Evolutionary conservation across 2,113 vertebrate genomes (phyloP), one percentile per base, ranked within the genome.

Genomic region (Onychostruthus taczanowskii): DNA sequence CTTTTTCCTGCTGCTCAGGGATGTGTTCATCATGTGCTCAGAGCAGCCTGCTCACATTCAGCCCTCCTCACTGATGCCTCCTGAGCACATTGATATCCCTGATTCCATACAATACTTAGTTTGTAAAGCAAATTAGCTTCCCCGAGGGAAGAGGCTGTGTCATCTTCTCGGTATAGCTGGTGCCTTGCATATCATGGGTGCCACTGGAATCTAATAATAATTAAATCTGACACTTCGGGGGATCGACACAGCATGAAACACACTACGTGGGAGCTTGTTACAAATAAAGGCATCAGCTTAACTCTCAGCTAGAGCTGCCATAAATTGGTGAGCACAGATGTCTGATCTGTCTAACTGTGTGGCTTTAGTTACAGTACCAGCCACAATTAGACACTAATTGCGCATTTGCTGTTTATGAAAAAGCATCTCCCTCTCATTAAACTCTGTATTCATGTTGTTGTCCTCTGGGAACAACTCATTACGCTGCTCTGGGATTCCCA

Each of bases 361-460:
- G 93, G 67, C 81, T 93, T 91, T 95, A 96, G 94, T 94, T 95
- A 96, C 78, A 88, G 84, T 69, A 90, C 89, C 90, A 93, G 89
- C 67, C 84, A 94, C 93, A 95, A 95, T 96, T 94, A 97, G 77
- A 90, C 84, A 52, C 91, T 95, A 96, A 96, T 95, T 95, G 93
- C 0, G 0, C 90, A 88, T 96, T 95, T 55, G 1, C 72, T 86
- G 82, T 75, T 87, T 93, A 83, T 86, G 88, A 77, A 92, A 93
- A 94, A 91, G 59, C 83, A 91, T 95, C 93, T 90, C 87, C 72
- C 75, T 96, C 92, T 97, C 96, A 96, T 96, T 95, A 97, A 94
- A 93, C 72, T 93, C 93, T 81, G 82, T 77, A 94, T 95, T 96
- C 87, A 67, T 91, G 73, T 84, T 89, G 55, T 58, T 90, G 50